Percentiles rank a stretch among this genome's conserved stretches.
Conservation (phyloP, 2,888 invertebrate species). For the Rapana venosa region DNA sequence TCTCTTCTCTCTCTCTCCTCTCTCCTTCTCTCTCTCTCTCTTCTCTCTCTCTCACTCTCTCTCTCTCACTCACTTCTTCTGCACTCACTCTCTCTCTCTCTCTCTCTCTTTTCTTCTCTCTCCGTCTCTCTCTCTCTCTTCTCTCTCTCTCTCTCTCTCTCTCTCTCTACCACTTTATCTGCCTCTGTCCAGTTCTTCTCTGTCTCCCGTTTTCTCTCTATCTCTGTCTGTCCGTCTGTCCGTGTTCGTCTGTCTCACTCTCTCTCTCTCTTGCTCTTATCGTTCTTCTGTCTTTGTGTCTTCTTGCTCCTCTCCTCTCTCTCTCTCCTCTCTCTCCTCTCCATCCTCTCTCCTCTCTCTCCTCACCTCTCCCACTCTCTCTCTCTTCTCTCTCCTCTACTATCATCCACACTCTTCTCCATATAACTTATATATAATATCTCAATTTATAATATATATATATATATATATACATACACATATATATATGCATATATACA, state of each 20-base stretch:
- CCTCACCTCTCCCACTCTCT: background rate
- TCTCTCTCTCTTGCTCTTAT: background rate
- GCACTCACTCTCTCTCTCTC: too few species aligned
- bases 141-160: background rate
- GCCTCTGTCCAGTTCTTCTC: background rate
- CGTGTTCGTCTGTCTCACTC: background rate
- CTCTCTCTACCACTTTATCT: background rate
- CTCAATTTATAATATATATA: too few species aligned
- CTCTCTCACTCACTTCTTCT: too few species aligned
- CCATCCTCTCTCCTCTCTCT: background rate
- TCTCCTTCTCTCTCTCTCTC: background rate
- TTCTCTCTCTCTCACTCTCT: background rate
- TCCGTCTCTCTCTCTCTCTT: background rate
- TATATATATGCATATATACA: too few species aligned
- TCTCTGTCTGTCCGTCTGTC: constrained; percentile 3
- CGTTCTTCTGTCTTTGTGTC: background rate
- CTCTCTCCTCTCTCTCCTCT: background rate
- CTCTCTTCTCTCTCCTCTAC: background rate
- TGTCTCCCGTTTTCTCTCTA: background rate
- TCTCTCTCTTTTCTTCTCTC: background rate
- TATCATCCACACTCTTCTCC: too few species aligned
- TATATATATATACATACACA: too few species aligned
- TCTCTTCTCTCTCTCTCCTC: background rate
- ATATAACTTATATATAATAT: too few species aligned
- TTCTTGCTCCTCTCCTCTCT: background rate